These are phyloP conservation scores for Papilio elwesi DNA, from an alignment of 2,888 invertebrate species.

Conservation along the genomic window DNA sequence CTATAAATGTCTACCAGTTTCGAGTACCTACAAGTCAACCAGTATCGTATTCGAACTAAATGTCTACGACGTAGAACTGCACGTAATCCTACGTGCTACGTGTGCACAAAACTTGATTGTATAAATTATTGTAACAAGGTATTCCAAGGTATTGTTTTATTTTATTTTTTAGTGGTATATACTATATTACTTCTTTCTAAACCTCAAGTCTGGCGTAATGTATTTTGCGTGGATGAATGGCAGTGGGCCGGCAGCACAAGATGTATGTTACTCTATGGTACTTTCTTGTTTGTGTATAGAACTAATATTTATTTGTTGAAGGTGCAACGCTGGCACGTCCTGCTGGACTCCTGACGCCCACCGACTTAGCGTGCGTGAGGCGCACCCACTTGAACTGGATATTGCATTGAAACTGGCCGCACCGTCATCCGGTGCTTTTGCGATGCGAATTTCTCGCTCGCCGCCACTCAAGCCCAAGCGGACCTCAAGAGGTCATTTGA, in stretches of 20 bases:
- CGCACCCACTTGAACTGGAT: constrained; percentile 57
- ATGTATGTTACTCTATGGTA: too few species aligned
- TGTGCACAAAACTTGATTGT: background rate
- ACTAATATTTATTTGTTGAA: constrained; percentile 64
- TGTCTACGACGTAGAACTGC: constrained; percentile 5
- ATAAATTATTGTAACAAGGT: too few species aligned
- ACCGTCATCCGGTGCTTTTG: constrained; percentile 45
- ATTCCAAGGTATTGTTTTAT: too few species aligned
- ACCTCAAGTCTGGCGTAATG: too few species aligned
- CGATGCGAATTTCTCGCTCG: constrained; percentile 47
- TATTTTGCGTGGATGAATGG: too few species aligned
- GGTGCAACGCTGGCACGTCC: constrained; percentile 96
- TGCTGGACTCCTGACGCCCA: constrained; percentile 89
- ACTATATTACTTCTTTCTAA: too few species aligned
- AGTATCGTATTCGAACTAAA: too few species aligned
- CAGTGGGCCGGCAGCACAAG: too few species aligned
- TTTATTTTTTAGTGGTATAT: too few species aligned
- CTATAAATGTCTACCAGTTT: too few species aligned
- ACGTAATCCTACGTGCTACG: background rate
- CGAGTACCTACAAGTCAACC: too few species aligned
- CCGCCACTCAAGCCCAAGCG: constrained; percentile 44
- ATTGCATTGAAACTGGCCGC: constrained; percentile 46
- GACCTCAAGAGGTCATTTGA: constrained; percentile 29
- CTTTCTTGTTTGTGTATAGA: background rate
- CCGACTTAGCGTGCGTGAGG: constrained; percentile 64